Conservation (phyloP, 2,113 vertebrate genomes). For the Neodon shergylaensis region DNA sequence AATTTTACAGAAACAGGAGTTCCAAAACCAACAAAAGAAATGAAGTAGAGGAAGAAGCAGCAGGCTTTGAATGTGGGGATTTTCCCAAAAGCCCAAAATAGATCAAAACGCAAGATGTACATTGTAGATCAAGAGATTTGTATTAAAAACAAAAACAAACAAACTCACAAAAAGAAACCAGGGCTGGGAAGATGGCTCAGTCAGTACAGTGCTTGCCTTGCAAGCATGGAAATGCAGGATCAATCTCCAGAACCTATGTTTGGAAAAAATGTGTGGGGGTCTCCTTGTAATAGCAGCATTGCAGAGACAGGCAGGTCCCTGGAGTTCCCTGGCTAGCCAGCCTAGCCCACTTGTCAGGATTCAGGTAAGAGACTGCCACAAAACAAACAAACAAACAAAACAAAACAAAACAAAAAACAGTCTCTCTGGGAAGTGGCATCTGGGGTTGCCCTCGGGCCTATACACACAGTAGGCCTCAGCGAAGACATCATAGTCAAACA, state of each 20-base stretch:
- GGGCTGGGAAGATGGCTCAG: background rate
- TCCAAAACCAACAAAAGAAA: background rate
- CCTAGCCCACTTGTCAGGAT: background rate
- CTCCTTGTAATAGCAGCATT: background rate
- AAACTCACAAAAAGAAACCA: background rate
- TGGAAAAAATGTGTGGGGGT: background rate
- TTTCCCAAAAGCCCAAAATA: slow-evolving; percentile 44
- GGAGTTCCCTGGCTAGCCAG: background rate
- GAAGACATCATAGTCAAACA: background rate
- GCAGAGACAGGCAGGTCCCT: background rate
- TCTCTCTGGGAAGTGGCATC: background rate
- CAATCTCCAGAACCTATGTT: too few relatives aligned
- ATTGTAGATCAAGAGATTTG: background rate
- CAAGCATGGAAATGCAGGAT: background rate
- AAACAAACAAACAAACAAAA: background rate
- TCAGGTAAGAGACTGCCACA: background rate
- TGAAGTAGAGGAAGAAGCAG: background rate
- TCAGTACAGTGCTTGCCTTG: background rate
- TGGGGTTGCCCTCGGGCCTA: background rate
- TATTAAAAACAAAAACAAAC: background rate
- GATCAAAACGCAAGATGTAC: slow-evolving; percentile 27
- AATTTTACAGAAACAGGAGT: slow-evolving; percentile 28
- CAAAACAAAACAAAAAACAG: background rate
- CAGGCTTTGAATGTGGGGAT: slow-evolving; percentile 19
- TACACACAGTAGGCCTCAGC: background rate